Conservation (phyloP, 1,140 invertebrate species). For the Heliconius congener region DNA sequence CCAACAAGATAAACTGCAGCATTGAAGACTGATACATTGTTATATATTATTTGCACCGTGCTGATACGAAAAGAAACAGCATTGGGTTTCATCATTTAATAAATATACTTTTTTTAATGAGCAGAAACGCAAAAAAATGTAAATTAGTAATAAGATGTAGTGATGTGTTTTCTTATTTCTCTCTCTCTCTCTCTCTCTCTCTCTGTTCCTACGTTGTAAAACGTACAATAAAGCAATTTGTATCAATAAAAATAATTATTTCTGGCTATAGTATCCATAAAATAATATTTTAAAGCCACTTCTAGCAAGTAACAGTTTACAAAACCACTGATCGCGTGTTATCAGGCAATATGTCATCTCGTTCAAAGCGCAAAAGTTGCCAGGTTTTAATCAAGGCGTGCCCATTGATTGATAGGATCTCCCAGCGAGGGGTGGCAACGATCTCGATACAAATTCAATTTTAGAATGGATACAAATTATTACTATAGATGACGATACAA, state of each 20-base stretch:
- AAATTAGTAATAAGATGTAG: no score
- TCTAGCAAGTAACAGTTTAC: slow-evolving; percentile 31
- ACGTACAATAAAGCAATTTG: no score
- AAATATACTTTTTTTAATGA: no score
- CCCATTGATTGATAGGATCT: slow-evolving; percentile 75
- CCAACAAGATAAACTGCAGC: no score
- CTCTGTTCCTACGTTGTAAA: no score
- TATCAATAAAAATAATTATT: neutral
- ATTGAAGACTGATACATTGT: no score
- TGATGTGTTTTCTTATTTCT: no score
- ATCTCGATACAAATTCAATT: slow-evolving; percentile 41
- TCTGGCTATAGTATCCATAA: neutral
- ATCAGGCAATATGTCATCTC: slow-evolving; percentile 66
- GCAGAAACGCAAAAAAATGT: no score
- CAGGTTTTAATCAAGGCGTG: slow-evolving; percentile 72
- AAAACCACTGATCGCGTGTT: slow-evolving; percentile 54
- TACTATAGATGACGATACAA: slow-evolving; percentile 10
- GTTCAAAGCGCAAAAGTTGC: slow-evolving; percentile 64
- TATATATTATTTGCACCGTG: no score
- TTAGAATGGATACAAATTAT: slow-evolving; percentile 22
- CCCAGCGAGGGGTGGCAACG: slow-evolving; percentile 38
- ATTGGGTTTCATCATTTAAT: no score
- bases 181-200: no score
- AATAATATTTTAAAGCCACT: slow-evolving; percentile 9
- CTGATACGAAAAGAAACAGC: no score